Evolutionary conservation across 2,888 invertebrate species (phyloP), one percentile per base, ranked within the genome.

Genomic region (Pardosa pseudoannulata): DNA sequence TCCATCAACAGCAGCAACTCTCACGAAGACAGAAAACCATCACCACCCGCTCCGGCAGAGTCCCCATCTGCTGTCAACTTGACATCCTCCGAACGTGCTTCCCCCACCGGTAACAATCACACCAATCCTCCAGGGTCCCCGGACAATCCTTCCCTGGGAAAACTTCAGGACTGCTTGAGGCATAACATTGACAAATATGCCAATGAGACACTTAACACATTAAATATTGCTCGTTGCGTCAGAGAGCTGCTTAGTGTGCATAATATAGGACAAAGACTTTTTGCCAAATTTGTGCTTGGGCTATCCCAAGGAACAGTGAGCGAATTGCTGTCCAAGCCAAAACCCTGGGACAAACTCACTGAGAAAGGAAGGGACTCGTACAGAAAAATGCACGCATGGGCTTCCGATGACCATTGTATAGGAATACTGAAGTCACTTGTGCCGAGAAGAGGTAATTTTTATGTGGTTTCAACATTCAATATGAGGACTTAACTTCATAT

Each of bases 371-470:
- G 99, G 79, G 99, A 99, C 93, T 98, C 98, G 90, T 99, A 99
- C 93, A 94, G 99, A 91, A 98, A 99, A 93, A 99, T 99, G 98
- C 98, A 98, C 93, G 97, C 97, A 90, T 99, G 99, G 99, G 97
- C 98, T 89, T 96, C 96, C 92, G 99, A 99, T 93, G 98, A 98
- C 91, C 96, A 96, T 91, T 98, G 99, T 91, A 97, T 99, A 91
- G 94, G 97, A 94, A 95, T 98, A 90, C 95, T 99, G 92, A 99
- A 99, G 93, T 97, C 98, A 90, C 95, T 99, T 92, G 98, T 98
- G 56, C 97, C 97, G 92, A 97, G 97, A 94, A 97, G 97, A 97
- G 97, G 97, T 97, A 86, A 19, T 19, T 88, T 88, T 39, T 27
- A 27, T 36, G 36, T 36, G 5, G 6, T 36, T 36, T 36, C 11